A percentile compares a stretch with the other conserved stretches of the same genome.
These are phyloP conservation scores for Calycopis cecrops DNA, from an alignment of 1,140 invertebrate genomes.

Conservation along the genomic window DNA sequence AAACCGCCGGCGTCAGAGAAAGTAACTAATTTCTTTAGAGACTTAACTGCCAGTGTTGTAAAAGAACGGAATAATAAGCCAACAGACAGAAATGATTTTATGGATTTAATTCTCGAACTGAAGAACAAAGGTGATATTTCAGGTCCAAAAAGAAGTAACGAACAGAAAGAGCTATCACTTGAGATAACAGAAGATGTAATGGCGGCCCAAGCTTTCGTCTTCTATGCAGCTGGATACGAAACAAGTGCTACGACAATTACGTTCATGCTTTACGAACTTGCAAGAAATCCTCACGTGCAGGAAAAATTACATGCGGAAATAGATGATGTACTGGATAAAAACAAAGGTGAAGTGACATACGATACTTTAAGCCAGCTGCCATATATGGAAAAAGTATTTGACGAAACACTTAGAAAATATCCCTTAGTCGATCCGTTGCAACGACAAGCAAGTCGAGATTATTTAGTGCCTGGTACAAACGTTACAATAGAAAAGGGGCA, in stretches of 20 bases:
- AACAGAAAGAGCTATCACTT: background rate
- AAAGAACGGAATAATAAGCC: slow-evolving; percentile 8
- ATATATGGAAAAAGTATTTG: slow-evolving; percentile 4
- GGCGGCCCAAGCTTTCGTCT: background rate
- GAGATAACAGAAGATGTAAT: background rate
- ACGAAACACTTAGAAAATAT: slow-evolving; percentile 1
- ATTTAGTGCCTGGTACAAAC: background rate
- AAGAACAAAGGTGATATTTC: slow-evolving; percentile 8
- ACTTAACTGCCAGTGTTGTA: slow-evolving; percentile 19
- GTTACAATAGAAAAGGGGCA: background rate
- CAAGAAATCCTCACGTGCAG: background rate
- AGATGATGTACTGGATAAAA: background rate
- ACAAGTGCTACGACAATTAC: slow-evolving; percentile 1
- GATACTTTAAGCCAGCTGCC: background rate
- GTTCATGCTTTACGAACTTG: slow-evolving; percentile 2
- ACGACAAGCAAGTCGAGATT: background rate
- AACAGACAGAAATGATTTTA: slow-evolving; percentile 13
- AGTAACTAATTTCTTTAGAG: slow-evolving; percentile 30
- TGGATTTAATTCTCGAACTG: slow-evolving; percentile 14
- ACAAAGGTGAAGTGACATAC: background rate
- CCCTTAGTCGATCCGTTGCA: background rate
- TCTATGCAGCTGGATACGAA: background rate
- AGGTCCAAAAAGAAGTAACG: background rate
- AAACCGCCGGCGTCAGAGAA: slow-evolving; percentile 29
- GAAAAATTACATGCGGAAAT: background rate